phyloP scores from a whole-genome alignment of 2,797 vertebrate genomes.

The Trematomus bernacchii region DNA sequence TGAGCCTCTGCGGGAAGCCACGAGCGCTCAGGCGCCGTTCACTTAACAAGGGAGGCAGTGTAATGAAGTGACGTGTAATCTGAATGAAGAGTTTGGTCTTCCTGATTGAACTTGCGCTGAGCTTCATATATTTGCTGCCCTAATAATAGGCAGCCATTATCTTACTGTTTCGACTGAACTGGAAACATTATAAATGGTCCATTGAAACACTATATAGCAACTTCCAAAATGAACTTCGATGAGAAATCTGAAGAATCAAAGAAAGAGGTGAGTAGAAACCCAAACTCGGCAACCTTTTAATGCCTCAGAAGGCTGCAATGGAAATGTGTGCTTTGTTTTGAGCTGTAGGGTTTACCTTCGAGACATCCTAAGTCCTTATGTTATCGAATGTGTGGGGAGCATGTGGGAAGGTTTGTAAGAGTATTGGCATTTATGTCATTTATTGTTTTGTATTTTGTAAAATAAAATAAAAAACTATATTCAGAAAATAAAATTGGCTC shows the following conservation, averaged over 20 bases:
- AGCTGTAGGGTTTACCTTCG: neutral
- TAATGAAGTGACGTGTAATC: too few species aligned
- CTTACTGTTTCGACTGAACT: conserved; percentile 5
- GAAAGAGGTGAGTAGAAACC: conserved; percentile 60
- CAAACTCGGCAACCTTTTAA: neutral
- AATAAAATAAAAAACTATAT: too few species aligned
- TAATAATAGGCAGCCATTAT: conserved; percentile 36
- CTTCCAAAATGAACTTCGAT: conserved; percentile 52
- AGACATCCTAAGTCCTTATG: neutral
- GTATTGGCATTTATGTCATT: neutral
- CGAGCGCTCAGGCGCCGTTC: too few species aligned
- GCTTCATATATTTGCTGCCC: conserved; percentile 64
- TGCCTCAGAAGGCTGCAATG: neutral
- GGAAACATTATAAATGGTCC: conserved; percentile 32
- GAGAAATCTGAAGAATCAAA: conserved; percentile 37
- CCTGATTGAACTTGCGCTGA: too few species aligned
- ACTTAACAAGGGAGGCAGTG: too few species aligned
- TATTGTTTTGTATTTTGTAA: neutral
- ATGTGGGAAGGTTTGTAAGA: neutral
- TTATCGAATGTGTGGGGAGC: neutral
- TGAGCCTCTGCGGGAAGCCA: too few species aligned
- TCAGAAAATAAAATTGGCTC: too few species aligned
- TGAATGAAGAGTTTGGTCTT: too few species aligned
- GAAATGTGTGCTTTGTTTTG: neutral
- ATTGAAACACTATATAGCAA: conserved; percentile 13